Evolutionary conservation across 2,797 vertebrate genomes (phyloP).

Genomic region (Muscicapa comitata): DNA sequence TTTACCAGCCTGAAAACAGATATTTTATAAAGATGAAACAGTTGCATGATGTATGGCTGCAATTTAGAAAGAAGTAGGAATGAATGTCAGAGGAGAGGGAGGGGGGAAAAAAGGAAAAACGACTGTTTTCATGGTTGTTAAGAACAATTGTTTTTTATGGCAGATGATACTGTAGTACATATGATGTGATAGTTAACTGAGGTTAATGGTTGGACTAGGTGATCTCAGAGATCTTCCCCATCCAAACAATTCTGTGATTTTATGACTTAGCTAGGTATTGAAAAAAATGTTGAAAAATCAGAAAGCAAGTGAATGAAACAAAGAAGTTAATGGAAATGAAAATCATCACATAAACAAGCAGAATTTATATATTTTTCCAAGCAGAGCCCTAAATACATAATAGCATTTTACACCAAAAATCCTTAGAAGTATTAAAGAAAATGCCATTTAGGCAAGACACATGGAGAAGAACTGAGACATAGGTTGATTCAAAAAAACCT

Average conservation of each 20-base stretch:
- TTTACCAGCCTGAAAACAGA: background rate
- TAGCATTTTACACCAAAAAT: background rate
- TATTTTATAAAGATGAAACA: background rate
- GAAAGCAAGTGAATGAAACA: background rate
- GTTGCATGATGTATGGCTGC: background rate
- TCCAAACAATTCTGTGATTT: background rate
- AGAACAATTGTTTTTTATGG: background rate
- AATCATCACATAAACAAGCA: background rate
- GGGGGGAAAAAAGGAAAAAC: background rate
- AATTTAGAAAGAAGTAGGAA: background rate
- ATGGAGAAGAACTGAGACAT: background rate
- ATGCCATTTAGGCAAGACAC: background rate
- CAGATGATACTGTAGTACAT: background rate
- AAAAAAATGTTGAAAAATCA: background rate
- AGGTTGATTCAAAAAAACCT: background rate
- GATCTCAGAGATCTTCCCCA: background rate
- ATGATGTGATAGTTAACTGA: too few species aligned
- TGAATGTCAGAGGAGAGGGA: background rate
- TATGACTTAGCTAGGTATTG: background rate
- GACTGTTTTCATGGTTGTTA: background rate
- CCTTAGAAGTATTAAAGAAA: background rate
- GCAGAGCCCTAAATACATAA: background rate
- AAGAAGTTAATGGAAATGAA: background rate
- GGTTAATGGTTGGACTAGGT: background rate
- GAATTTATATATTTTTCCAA: background rate